Evolutionary conservation across 2,888 invertebrate genomes (phyloP), one percentile per base, ranked within the genome.

Genomic region (Gortyna flavago): DNA sequence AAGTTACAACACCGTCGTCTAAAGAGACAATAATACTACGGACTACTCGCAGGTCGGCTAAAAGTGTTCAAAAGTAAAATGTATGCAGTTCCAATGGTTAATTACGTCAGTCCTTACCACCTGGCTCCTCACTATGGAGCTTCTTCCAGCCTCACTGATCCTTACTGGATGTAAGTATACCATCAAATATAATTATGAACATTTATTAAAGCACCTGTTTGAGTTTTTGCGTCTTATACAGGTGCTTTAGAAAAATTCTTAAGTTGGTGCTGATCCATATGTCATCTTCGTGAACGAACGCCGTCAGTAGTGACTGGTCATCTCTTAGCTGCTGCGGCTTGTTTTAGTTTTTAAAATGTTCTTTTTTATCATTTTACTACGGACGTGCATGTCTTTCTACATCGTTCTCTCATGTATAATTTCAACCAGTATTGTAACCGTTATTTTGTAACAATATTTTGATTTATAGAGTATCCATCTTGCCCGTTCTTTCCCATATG

Each of bases 151-250:
- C 89, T 96, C 2, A 75, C 93, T 5, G 95, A 96, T 48, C 91
- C 95, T 0, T 96, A 95, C 85, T 97, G 97, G 96, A 90, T 94
- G 97, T 97, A 93, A 96, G 97, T 96, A 93, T 89, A 44, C 44
- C 44, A 44, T 44, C 44, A 8, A 61, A 18, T 32, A 61, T 18
- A 7, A 18, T 29, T 25, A 54, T 54, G 3, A 25, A 48, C 57
- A 13, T 57, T 6, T 21, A 18, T 48, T 5, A 18, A 16, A 51
- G 51, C 44, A 44, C 51, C 51, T 51, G 25, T 51, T 8, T 18
- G 13, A 13, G 38, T 25, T 72, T 68, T 54, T n/a, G 18, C 11
- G 13, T 18, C n/a, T 2, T 48, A 5, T 2, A n/a, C 8, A 2
- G 13, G 21, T 7, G 1, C 9, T 41, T 11, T 18, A 66, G 66